Evolutionary conservation across 2,797 vertebrate genomes (phyloP), one percentile per base, ranked within the genome.

Genomic region (Scolopax bukidnonensis): DNA sequence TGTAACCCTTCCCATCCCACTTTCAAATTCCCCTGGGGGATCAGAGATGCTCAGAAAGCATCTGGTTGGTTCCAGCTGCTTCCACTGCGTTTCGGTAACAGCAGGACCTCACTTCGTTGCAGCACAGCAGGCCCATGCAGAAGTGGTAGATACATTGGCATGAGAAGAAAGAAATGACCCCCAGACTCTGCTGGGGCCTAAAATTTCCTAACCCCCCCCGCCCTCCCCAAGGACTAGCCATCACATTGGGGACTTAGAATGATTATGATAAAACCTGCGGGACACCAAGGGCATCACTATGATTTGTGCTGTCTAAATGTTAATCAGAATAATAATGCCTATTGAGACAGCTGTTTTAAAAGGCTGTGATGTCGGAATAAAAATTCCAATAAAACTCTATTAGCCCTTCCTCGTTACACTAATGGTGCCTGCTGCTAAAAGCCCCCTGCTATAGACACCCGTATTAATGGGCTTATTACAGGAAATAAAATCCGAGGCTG

Each of bases 391-490:
- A 96, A 97, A 97, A 96, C 94, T 97, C 97, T 96, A 97, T 97
- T 97, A 97, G 97, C 94, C 96, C 95, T 95, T 96, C 95, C 97
- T 97, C 89, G 95, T 97, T 97, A 97, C 94, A 93, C 96, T 97
- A 97, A 97, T 97, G 97, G 97, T 94, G 91, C 93, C 93, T 96
- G 90, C 95, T 90, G 94, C 90, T 95, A 97, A 97, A 97, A 95
- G 90, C 96, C 95, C 95, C 95, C 95, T 96, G 84, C 94, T 93
- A 92, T 89, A 97, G 95, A 97, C 97, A 96, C 93, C 85, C 85
- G 90, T 95, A 95, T 96, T 96, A 97, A 97, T 97, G 97, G 97
- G 92, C 97, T 97, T 97, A 96, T 97, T 97, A 97, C 96, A 97
- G 97, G 96, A 97, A 97, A 97, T 97, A 96, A 97, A 97, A 97